Evolutionary conservation across 2,113 vertebrate genomes (phyloP), one percentile per base, ranked within the genome.

Genomic region (Vulpes ferrilata): DNA sequence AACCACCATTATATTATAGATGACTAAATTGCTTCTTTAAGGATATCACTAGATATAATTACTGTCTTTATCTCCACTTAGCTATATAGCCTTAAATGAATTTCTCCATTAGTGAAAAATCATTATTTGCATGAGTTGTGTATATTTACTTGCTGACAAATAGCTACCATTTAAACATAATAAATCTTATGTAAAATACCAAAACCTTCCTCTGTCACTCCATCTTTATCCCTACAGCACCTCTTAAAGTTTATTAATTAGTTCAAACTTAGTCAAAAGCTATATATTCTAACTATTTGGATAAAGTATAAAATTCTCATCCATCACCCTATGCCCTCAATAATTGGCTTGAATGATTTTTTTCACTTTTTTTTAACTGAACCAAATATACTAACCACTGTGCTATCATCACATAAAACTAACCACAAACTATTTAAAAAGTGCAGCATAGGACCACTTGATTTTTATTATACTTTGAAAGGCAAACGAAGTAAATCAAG

Each of bases 401-500:
- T 60, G 71, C 71, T 78, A 38, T 60, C 92, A 82, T 85, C 9
- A 48, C 60, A 81, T 32, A 73, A 95, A 95, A 71, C 59, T 38
- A 86, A 90, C 32, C 48, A 88, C 27, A 60, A 53, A 22, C 23
- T 0, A 2, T 81, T 82, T 90, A 86, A 96, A 74, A 95, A 90
- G 81, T 62, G 1, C 74, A 90, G n/a, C n/a, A 12, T 19, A 38
- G 35, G 30, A 74, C 32, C 83, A 89, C 60, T 80, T 23, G 20
- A 19, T 23, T 97, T 98, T 98, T 96, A 90, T 94, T 97, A 93
- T 1, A 48, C 30, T 93, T 73, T 96, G 96, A 98, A 97, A 96
- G n/a, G 9, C 23, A 87, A 96, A 97, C 98, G 92, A 97, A 92
- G 76, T 88, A 84, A 96, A 88, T 85, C 92, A 88, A 53, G 35